Evolutionary conservation across 2,888 invertebrate genomes (phyloP), one percentile per base, ranked within the genome.

Genomic region (Nemotelus nigrinus): DNA sequence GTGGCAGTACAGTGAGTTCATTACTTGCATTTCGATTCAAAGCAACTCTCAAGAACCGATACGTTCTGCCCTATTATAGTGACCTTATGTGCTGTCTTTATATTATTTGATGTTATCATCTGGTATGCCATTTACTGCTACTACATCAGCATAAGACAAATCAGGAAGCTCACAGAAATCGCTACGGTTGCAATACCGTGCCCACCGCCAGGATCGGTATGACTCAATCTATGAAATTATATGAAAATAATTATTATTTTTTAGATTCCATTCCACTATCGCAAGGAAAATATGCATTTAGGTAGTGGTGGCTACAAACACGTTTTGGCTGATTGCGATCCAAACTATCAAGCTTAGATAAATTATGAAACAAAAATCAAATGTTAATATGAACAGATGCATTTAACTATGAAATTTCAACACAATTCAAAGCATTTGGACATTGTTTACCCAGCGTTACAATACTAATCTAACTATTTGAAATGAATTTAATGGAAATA

Each of bases 111-210:
- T 78, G 82, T 82, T 6, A 79, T 84, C 48, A 86, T 86, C 82
- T 87, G 87, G 87, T 85, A 85, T 78, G 83, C 85, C 2, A 84
- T 87, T 80, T 84, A 86, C 75, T 83, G 83, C 3, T 87, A 84
- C 81, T 87, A 86, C 75, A 83, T 85, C 77, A 86, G 84, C 72
- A 81, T 87, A 65, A 83, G 86, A 7, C 83, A 86, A 71, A 86
- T 87, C 82, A 86, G 86, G 55, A 87, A 86, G 78, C 76, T 87
- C 55, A 85, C 86, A 2, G 87, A 87, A 80, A 86, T 87, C 43
- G 87, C 87, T 47, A 87, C 87, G 4, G 87, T 87, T 43, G 87
- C 87, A 50, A 87, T 87, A 74, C 87, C 87, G 1, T 86, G 86
- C 67, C 87, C 86, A 64, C 84, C 86, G 10, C 86, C 87, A 10